phyloP scores from a whole-genome alignment of 2,888 invertebrate species.

The Ophioninae sp. region DNA sequence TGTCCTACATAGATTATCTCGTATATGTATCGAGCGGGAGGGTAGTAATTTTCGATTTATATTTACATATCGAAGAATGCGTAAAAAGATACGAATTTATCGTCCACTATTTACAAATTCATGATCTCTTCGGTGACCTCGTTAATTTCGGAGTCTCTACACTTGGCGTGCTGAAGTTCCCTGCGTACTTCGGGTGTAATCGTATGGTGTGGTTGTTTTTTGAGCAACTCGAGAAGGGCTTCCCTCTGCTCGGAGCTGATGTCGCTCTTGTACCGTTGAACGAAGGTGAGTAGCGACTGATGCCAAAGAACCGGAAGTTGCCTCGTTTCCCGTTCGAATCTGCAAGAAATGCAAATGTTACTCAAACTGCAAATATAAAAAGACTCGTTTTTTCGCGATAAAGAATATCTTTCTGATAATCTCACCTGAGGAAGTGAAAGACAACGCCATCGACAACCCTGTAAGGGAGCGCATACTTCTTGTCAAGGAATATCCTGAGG shows the following conservation, averaged over 20 bases:
- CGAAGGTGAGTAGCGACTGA: constrained; percentile 95
- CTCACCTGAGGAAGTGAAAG: constrained; percentile 94
- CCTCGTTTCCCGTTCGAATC: constrained; percentile 92
- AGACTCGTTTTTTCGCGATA: background rate
- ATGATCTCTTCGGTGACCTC: constrained; percentile 74
- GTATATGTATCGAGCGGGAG: background rate
- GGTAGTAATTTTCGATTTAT: background rate
- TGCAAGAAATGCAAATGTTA: constrained; percentile 76
- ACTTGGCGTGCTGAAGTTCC: constrained; percentile 91
- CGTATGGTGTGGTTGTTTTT: constrained; percentile 87
- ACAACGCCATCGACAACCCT: constrained; percentile 97
- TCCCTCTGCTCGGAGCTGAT: constrained; percentile 96
- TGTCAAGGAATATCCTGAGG: constrained; percentile 95
- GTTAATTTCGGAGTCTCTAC: constrained; percentile 87
- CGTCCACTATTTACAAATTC: constrained; percentile 57
- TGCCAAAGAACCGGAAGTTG: constrained; percentile 98
- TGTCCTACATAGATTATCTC: background rate
- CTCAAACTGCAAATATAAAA: background rate
- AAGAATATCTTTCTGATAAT: background rate
- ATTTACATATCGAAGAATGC: background rate
- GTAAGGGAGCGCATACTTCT: constrained; percentile 98
- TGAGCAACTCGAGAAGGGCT: constrained; percentile 89
- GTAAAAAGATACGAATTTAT: background rate
- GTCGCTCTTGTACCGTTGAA: constrained; percentile 97
- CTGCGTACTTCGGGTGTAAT: constrained; percentile 93